Evolutionary conservation across 92 coral and sea anemone genomes (phyloP).

Genomic region (Micromussa lordhowensis): DNA sequence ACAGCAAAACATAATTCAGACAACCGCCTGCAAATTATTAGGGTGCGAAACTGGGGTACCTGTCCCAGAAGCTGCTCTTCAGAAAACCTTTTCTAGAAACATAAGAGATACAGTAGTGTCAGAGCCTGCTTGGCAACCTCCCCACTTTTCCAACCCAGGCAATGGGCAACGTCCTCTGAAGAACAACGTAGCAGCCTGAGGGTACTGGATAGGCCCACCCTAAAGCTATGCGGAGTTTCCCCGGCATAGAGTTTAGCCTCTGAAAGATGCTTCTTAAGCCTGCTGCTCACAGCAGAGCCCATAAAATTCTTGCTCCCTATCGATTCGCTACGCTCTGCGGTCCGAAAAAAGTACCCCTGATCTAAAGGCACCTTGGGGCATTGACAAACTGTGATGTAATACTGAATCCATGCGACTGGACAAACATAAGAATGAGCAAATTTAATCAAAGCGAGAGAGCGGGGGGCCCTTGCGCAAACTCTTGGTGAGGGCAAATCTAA

Average conservation of each 20-base stretch:
- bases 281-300: conserved; percentile 41
- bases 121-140: conserved; percentile 17
- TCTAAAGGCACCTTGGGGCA: conserved; percentile 7
- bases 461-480: no score
- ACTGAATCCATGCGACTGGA: conserved; percentile 59
- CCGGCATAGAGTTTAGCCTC: conserved; percentile 39
- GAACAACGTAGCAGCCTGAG: conserved; percentile 49
- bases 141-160: conserved; percentile 41
- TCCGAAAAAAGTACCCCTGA: conserved; percentile 49
- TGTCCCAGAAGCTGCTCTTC: not conserved
- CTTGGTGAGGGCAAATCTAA: no score
- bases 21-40: conserved; percentile 14
- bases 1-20: conserved; percentile 7
- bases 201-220: conserved; percentile 57
- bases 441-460: conserved; percentile 35
- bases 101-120: conserved; percentile 16
- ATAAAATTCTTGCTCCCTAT: conserved; percentile 38
- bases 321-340: conserved; percentile 37
- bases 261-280: conserved; percentile 21
- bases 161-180: conserved; percentile 33
- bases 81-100: conserved; percentile 17
- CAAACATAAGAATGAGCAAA: conserved; percentile 25
- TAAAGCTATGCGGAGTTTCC: conserved; percentile 61
- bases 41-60: conserved; percentile 22
- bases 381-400: conserved; percentile 39